phyloP scores from a whole-genome alignment of 2,797 vertebrate species.

The Halcyon leucocephala region DNA sequence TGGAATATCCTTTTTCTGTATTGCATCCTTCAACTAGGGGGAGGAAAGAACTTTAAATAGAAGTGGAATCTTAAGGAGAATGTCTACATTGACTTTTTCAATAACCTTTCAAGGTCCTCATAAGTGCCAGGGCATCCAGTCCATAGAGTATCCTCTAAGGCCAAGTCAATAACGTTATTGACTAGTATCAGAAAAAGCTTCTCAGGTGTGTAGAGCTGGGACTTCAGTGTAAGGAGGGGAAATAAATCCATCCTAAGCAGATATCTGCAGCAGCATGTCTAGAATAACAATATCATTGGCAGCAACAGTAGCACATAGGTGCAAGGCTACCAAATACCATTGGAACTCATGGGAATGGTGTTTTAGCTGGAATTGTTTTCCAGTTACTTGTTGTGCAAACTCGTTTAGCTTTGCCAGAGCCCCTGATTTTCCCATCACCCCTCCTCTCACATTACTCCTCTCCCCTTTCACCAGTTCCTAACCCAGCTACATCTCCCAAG shows the following conservation, averaged over 20 bases:
- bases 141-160: neutral
- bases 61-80: neutral
- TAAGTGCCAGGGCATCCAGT: neutral
- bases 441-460: neutral
- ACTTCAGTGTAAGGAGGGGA: neutral
- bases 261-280: neutral
- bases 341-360: neutral
- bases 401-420: neutral
- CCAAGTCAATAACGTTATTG: neutral
- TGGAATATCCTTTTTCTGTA: neutral
- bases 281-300: neutral
- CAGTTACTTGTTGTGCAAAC: slow-evolving; percentile 34
- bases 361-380: slow-evolving; percentile 44
- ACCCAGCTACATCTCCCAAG: slow-evolving; percentile 51
- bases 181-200: neutral
- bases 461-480: neutral
- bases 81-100: neutral
- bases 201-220: neutral
- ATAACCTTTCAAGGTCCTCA: neutral
- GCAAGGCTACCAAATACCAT: neutral
- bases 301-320: neutral
- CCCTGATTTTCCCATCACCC: neutral
- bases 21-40: neutral
- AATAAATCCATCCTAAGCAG: slow-evolving; percentile 12
- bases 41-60: neutral